A percentile compares a stretch with the other conserved stretches of the same genome.
Evolutionary conservation across 2,797 vertebrate genomes (phyloP).

Genomic region (Rhinoraja longicauda): DNA sequence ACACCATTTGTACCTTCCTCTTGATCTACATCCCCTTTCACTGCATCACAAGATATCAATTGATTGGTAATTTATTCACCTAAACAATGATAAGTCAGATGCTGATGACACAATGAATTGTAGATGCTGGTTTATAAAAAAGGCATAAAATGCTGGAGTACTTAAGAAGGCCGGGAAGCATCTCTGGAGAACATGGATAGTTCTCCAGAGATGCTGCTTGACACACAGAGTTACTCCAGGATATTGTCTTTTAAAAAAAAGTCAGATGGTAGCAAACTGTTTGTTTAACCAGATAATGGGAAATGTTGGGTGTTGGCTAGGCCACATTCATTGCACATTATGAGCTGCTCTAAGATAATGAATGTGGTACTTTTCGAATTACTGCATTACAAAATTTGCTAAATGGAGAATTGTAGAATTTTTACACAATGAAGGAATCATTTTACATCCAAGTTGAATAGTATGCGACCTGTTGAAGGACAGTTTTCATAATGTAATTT

Average conservation of each 20-base stretch:
- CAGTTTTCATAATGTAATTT: neutral
- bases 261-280: no score
- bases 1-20: neutral
- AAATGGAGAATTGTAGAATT: neutral
- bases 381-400: neutral
- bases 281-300: neutral
- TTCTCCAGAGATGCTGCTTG: no score
- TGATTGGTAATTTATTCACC: no score
- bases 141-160: no score
- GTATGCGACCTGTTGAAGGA: neutral
- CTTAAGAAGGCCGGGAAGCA: no score
- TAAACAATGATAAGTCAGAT: no score
- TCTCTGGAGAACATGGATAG: no score
- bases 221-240: no score
- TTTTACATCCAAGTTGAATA: neutral
- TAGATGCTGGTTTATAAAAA: no score
- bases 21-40: neutral
- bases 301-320: neutral
- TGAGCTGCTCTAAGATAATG: neutral
- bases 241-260: no score
- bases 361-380: neutral
- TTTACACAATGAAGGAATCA: neutral
- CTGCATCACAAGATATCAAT: no score
- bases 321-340: neutral
- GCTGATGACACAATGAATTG: no score